Conservation (phyloP, 2,113 vertebrate genomes). For the Gymnocephalus cernua region DNA sequence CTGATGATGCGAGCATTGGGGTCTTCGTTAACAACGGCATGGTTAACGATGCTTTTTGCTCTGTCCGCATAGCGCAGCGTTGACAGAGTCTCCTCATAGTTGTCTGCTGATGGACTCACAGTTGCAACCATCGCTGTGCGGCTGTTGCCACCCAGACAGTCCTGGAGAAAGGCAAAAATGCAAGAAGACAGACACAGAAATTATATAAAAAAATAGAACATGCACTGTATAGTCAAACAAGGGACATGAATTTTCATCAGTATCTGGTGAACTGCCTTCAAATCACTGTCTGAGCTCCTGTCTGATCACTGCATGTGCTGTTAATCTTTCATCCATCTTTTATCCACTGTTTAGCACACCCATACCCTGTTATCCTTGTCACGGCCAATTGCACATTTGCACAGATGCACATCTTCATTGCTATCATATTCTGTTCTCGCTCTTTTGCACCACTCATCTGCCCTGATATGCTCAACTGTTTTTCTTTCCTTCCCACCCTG, state of each 20-base stretch:
- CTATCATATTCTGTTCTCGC: too few relatives aligned
- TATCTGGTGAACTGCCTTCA: not conserved
- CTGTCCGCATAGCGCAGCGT: slow-evolving; percentile 94
- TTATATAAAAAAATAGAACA: not conserved
- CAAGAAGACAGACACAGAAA: not conserved
- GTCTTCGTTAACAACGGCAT: slow-evolving; percentile 96
- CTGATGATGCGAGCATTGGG: slow-evolving; percentile 96
- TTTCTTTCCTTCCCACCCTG: too few relatives aligned
- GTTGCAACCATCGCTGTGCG: slow-evolving; percentile 98
- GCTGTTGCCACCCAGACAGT: slow-evolving; percentile 95
- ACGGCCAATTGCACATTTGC: too few relatives aligned
- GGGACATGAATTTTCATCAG: not conserved
- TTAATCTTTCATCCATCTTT: too few relatives aligned
- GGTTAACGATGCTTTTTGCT: slow-evolving; percentile 96
- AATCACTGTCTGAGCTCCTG: too few relatives aligned
- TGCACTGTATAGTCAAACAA: not conserved
- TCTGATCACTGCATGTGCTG: too few relatives aligned
- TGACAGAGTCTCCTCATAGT: slow-evolving; percentile 95
- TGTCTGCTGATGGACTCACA: slow-evolving; percentile 94
- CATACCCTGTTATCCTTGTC: too few relatives aligned
- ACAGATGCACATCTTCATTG: too few relatives aligned
- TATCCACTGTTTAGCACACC: too few relatives aligned
- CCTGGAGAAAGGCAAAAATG: slow-evolving; percentile 73
- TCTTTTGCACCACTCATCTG: too few relatives aligned
- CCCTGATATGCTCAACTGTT: too few relatives aligned